phyloP scores from a whole-genome alignment of 2,888 invertebrate genomes.

The Cecidostiba fungosa region DNA sequence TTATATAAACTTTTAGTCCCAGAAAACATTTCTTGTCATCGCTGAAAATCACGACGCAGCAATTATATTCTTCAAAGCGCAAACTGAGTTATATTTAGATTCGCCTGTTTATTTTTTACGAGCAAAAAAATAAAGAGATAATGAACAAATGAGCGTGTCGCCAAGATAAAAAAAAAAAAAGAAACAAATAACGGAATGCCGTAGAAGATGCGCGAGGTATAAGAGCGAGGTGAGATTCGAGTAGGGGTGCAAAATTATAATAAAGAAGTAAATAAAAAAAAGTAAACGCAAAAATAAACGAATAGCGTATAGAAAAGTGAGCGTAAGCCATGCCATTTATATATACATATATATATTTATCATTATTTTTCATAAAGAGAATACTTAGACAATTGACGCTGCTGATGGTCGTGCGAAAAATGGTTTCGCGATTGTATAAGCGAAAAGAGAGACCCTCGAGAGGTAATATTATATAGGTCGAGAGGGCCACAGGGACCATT shows the following conservation, averaged over 20 bases:
- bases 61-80: slow-evolving; percentile 38
- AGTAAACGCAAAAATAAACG: slow-evolving; percentile 35
- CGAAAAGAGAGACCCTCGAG: background rate
- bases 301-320: slow-evolving; percentile 65
- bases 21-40: slow-evolving; percentile 3
- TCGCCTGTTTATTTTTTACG: slow-evolving; percentile 19
- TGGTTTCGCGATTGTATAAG: background rate
- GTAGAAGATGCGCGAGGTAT: slow-evolving; percentile 2
- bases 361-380: slow-evolving; percentile 61
- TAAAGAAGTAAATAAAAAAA: slow-evolving; percentile 21
- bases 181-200: background rate
- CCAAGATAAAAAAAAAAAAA: slow-evolving; percentile 57
- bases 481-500: slow-evolving; percentile 33
- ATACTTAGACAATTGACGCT: slow-evolving; percentile 56
- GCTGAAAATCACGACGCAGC: slow-evolving; percentile 13
- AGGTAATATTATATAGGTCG: background rate
- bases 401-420: slow-evolving; percentile 37
- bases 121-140: background rate
- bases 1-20: background rate
- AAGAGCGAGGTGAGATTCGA: slow-evolving; percentile 13
- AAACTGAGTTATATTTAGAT: slow-evolving; percentile 10
- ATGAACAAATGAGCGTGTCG: slow-evolving; percentile 61
- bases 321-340: slow-evolving; percentile 71
- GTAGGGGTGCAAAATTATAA: slow-evolving; percentile 23
- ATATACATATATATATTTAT: slow-evolving; percentile 39